Evolutionary conservation across 1,140 invertebrate species (phyloP).

Genomic region (Anastrepha ludens): DNA sequence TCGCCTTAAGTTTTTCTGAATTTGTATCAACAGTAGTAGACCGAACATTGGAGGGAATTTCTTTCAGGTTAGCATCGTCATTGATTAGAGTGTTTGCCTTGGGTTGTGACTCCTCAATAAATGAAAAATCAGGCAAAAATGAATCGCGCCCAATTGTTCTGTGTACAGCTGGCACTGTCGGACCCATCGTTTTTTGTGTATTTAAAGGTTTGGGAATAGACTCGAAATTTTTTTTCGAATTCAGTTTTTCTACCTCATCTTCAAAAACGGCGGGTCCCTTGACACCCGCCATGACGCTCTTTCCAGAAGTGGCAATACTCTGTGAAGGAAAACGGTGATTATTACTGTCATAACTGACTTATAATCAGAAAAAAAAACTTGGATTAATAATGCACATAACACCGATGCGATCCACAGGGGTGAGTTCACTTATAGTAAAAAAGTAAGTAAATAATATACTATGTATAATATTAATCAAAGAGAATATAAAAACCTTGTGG

Average conservation of each 20-base stretch:
- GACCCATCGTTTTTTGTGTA: background rate
- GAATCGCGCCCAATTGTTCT: constrained; percentile 60
- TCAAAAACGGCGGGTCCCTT: constrained; percentile 15
- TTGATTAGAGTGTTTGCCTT: background rate
- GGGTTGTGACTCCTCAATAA: constrained; percentile 56
- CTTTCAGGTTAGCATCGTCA: background rate
- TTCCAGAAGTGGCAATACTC: background rate
- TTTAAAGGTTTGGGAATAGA: background rate
- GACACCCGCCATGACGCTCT: no score
- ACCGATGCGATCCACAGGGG: no score
- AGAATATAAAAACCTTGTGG: no score
- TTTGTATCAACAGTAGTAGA: background rate
- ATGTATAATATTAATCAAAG: no score
- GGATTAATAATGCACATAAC: no score
- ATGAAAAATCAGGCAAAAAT: constrained; percentile 62
- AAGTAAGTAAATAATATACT: no score
- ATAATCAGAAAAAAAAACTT: no score
- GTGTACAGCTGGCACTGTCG: constrained; percentile 56
- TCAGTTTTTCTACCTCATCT: background rate
- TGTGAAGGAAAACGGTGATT: background rate
- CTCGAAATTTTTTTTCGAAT: background rate
- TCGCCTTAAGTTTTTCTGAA: no score
- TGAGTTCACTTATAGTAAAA: no score
- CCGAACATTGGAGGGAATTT: background rate
- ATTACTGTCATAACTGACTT: background rate